phyloP scores from a whole-genome alignment of 2,888 invertebrate species.

The Anticlea derivata region DNA sequence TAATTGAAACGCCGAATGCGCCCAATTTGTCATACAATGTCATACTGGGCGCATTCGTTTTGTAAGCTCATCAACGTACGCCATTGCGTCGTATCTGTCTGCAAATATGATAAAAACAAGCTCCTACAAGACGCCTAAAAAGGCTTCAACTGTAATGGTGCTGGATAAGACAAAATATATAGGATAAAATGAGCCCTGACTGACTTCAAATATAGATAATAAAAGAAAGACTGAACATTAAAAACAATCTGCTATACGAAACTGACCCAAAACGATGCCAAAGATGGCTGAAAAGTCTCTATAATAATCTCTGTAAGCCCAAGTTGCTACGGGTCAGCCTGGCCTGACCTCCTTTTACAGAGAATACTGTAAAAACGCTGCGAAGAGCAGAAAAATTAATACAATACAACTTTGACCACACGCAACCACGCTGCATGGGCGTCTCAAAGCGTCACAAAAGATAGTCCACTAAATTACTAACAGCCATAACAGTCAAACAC shows the following conservation, averaged over 20 bases:
- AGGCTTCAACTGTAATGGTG: too few relatives aligned
- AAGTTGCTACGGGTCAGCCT: not conserved
- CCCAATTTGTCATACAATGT: too few relatives aligned
- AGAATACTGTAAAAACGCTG: not conserved
- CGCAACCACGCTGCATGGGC: not conserved
- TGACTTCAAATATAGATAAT: not conserved
- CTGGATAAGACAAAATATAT: too few relatives aligned
- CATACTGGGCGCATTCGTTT: too few relatives aligned
- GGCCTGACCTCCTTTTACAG: not conserved
- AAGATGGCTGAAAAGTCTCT: slow-evolving; percentile 1
- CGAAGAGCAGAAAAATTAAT: not conserved
- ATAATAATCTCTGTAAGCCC: slow-evolving; percentile 4
- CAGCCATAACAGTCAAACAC: slow-evolving; percentile 23
- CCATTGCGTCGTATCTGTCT: too few relatives aligned
- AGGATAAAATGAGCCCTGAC: too few relatives aligned
- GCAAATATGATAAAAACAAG: too few relatives aligned
- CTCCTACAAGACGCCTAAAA: too few relatives aligned
- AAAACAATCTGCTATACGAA: not conserved
- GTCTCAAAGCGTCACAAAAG: slow-evolving; percentile 7
- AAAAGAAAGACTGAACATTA: not conserved
- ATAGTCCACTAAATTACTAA: slow-evolving; percentile 19
- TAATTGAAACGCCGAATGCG: too few relatives aligned
- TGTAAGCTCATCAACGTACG: too few relatives aligned
- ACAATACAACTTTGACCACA: slow-evolving; percentile 1
- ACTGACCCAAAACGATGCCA: not conserved